Evolutionary conservation across 2,113 vertebrate genomes (phyloP), one percentile per base, ranked within the genome.

Genomic region (Pelecanoides urinatrix): DNA sequence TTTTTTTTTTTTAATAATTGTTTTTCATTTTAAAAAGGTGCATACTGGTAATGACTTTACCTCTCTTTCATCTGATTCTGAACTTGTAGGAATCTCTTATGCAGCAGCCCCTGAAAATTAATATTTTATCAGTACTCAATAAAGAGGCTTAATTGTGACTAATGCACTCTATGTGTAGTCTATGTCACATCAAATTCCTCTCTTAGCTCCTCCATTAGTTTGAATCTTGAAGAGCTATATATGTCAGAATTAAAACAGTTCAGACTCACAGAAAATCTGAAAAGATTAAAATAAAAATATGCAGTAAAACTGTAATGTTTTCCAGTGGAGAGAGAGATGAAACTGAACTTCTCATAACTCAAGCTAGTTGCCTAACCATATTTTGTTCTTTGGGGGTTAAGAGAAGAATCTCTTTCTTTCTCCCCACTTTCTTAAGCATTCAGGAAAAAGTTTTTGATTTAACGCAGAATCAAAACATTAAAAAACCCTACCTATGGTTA

Each of bases 71-170:
- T 74, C 17, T 55, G 11, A 53, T 86, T 90, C 50, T 86, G 50
- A 77, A 77, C 42, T 68, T 90, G 26, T 21, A 58, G 42, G 90
- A 83, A 79, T 40, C 50, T 73, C 36, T 38, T 40, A 61, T 65
- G 26, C 38, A 92, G n/a, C n/a, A 93, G 32, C 16, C 40, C 13
- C 66, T 74, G n/a, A 55, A 62, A 94, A 92, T 89, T 65, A 91
- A 32, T 90, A 72, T 75, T 95, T 91, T 80, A 66, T 70, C 26
- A 72, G 50, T 40, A 80, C 5, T 76, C 71, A 70, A 55, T 79
- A 88, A 94, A 82, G 25, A 66, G 22, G 25, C 55, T 88, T 94
- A 95, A 79, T 77, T 90, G 74, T 94, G 82, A 94, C 67, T 86
- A 86, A 92, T 70, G 45, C 61, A 92, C 49, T 86, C 67, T 74